These are phyloP conservation scores for Neodiprion lecontei DNA, from an alignment of 1,140 invertebrate species.

Conservation along the genomic window DNA sequence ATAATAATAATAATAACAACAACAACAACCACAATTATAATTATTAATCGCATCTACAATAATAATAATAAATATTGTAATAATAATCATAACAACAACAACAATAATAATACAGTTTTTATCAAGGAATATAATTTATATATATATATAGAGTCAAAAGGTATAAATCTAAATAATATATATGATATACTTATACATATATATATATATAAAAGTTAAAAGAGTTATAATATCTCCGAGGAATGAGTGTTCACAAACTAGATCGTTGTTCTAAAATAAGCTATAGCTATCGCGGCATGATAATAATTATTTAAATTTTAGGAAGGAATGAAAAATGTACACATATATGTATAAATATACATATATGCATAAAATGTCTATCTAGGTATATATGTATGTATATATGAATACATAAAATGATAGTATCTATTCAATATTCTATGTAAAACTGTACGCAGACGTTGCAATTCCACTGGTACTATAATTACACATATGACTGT, in stretches of 20 bases:
- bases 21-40: too few relatives aligned
- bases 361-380: neutral
- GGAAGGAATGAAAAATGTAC: neutral
- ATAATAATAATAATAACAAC: too few relatives aligned
- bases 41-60: too few relatives aligned
- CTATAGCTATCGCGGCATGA: slow-evolving; percentile 1
- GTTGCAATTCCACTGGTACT: neutral
- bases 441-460: slow-evolving; percentile 5
- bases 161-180: too few relatives aligned
- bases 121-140: too few relatives aligned
- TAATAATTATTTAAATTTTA: slow-evolving; percentile 1
- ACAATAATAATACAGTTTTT: too few relatives aligned
- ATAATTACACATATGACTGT: neutral
- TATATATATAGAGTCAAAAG: too few relatives aligned
- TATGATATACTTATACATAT: too few relatives aligned
- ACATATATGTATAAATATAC: neutral
- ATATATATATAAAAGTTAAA: neutral
- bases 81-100: too few relatives aligned
- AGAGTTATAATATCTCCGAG: neutral
- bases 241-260: neutral
- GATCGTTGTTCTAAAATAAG: slow-evolving; percentile 3
- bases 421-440: neutral
- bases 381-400: neutral
- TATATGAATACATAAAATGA: neutral
- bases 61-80: too few relatives aligned